These are phyloP conservation scores for Tenthredo amoena DNA, from an alignment of 2,888 invertebrate genomes.

Conservation along the genomic window DNA sequence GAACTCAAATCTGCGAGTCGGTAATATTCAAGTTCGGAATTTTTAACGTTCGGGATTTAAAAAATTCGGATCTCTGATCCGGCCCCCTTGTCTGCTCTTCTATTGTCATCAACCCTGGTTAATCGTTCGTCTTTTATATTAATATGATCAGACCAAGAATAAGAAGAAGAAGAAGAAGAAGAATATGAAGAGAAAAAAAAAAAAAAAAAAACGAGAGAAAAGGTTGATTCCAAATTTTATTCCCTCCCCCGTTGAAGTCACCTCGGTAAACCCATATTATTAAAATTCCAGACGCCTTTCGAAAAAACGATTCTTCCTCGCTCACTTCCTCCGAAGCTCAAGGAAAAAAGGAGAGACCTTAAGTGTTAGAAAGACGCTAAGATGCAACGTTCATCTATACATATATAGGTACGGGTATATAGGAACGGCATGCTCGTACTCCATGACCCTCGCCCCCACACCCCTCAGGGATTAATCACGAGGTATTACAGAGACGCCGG, in stretches of 20 bases:
- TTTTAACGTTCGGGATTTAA: too few relatives aligned
- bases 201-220: not conserved
- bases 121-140: not conserved
- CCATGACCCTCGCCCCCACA: constrained; percentile 33
- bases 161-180: not conserved
- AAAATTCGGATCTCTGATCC: too few relatives aligned
- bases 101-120: not conserved
- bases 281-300: constrained; percentile 71
- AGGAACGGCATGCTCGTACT: constrained; percentile 62
- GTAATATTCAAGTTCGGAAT: too few relatives aligned
- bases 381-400: constrained; percentile 53
- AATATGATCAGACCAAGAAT: not conserved
- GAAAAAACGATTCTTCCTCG: constrained; percentile 68
- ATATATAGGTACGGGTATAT: constrained; percentile 44
- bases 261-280: constrained; percentile 58
- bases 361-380: constrained; percentile 25
- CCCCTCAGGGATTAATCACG: constrained; percentile 74
- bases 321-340: constrained; percentile 54
- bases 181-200: not conserved
- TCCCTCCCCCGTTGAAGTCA: not conserved
- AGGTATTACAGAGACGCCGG: constrained; percentile 72
- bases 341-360: constrained; percentile 37
- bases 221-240: not conserved
- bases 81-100: not conserved
- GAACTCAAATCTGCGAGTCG: too few relatives aligned